These are phyloP conservation scores for Bombus difficillimus DNA, from an alignment of 1,140 invertebrate species.

Conservation along the genomic window DNA sequence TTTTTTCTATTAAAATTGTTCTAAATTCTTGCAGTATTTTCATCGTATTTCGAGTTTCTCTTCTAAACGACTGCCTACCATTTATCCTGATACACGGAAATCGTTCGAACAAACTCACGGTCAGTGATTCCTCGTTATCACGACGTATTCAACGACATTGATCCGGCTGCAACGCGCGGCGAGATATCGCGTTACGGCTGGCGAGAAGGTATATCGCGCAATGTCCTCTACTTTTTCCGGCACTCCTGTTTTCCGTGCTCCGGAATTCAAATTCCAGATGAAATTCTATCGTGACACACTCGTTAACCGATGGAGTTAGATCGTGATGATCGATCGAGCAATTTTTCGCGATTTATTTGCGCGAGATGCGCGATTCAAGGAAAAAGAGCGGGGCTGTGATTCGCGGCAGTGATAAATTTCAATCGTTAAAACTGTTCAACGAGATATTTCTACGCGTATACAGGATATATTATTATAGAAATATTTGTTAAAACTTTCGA, in stretches of 20 bases:
- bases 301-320: slow-evolving; percentile 2
- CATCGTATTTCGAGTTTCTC: background rate
- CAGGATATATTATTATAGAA: too few relatives aligned
- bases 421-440: background rate
- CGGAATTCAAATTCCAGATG: slow-evolving; percentile 12
- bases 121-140: slow-evolving; percentile 20
- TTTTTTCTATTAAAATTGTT: too few relatives aligned
- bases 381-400: background rate
- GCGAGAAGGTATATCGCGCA: background rate
- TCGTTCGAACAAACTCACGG: background rate
- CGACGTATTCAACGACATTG: background rate
- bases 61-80: too few relatives aligned
- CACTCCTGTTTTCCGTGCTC: slow-evolving; percentile 14
- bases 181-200: background rate
- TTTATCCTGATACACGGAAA: background rate
- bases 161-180: background rate
- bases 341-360: slow-evolving; percentile 15
- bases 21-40: too few relatives aligned
- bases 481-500: too few relatives aligned
- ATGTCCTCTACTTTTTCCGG: background rate
- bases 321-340: background rate
- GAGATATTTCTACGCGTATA: too few relatives aligned
- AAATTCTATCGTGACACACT: slow-evolving; percentile 14
- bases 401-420: slow-evolving; percentile 29
- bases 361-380: background rate